These are phyloP conservation scores for Montipora efflorescens DNA, from an alignment of 64 coral and sea anemone genomes.

Conservation along the genomic window DNA sequence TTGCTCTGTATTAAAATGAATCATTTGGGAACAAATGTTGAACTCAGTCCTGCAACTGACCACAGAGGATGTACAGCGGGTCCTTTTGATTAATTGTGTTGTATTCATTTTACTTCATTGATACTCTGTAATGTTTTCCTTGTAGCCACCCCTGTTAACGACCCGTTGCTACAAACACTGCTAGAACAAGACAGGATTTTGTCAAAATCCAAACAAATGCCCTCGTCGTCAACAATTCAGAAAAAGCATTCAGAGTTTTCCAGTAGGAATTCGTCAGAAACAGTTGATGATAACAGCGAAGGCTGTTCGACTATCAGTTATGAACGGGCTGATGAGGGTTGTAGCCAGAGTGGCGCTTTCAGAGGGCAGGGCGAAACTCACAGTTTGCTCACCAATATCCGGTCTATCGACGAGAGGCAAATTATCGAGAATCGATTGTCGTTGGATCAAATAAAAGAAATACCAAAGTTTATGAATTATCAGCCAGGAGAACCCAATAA, in stretches of 20 bases:
- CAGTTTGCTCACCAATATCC: neutral
- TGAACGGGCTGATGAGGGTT: neutral
- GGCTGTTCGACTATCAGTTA: neutral
- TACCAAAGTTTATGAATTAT: conserved; percentile 91
- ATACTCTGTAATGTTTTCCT: neutral
- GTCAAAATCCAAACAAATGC: neutral
- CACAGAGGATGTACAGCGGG: too few relatives aligned
- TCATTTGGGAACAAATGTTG: too few relatives aligned
- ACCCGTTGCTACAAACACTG: conserved; percentile 64
- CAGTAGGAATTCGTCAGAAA: neutral
- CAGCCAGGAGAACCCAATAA: conserved; percentile 83
- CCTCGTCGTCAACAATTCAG: neutral
- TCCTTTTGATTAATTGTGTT: too few relatives aligned
- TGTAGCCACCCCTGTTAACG: conserved; percentile 14
- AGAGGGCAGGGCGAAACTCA: neutral
- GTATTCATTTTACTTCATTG: too few relatives aligned
- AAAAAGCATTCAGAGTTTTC: neutral
- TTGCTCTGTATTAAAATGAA: too few relatives aligned
- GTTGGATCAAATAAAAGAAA: conserved; percentile 77
- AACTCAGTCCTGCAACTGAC: too few relatives aligned
- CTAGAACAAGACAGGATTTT: conserved; percentile 39
- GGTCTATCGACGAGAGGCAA: conserved; percentile 68
- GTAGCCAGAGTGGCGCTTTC: neutral
- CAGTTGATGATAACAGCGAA: neutral
- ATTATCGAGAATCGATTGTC: conserved; percentile 81